phyloP scores from a whole-genome alignment of 1,140 invertebrate genomes.

The Paramacrobiotus metropolitanus region DNA sequence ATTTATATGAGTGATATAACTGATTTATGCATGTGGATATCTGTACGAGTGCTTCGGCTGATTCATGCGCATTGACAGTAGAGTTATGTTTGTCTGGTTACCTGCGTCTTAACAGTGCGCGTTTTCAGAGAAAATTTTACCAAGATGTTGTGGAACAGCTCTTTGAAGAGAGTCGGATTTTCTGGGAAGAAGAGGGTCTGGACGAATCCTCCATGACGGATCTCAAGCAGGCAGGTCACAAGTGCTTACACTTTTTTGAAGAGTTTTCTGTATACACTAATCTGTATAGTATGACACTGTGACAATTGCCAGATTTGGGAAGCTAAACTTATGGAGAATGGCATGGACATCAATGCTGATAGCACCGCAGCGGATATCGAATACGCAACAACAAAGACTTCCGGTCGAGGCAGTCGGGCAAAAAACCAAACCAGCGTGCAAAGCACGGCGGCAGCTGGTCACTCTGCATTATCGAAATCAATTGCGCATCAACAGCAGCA shows the following conservation, averaged over 20 bases:
- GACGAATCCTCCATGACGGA: neutral
- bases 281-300: too few relatives aligned
- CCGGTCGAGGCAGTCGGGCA: neutral
- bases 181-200: neutral
- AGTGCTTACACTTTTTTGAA: too few relatives aligned
- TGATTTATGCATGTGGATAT: too few relatives aligned
- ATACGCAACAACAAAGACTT: neutral
- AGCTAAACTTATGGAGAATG: neutral
- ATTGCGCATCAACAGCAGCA: too few relatives aligned
- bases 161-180: neutral
- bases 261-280: too few relatives aligned
- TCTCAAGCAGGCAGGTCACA: neutral
- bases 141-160: neutral
- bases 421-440: neutral
- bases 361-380: neutral
- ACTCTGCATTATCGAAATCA: too few relatives aligned
- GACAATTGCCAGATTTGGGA: neutral
- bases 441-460: neutral
- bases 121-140: constrained; percentile 2
- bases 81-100: too few relatives aligned
- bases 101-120: too few relatives aligned
- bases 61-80: too few relatives aligned
- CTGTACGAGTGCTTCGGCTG: too few relatives aligned
- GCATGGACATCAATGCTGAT: neutral
- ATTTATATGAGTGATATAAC: too few relatives aligned